phyloP scores from a whole-genome alignment of 2,113 vertebrate species.

The Limnothrissa miodon region DNA sequence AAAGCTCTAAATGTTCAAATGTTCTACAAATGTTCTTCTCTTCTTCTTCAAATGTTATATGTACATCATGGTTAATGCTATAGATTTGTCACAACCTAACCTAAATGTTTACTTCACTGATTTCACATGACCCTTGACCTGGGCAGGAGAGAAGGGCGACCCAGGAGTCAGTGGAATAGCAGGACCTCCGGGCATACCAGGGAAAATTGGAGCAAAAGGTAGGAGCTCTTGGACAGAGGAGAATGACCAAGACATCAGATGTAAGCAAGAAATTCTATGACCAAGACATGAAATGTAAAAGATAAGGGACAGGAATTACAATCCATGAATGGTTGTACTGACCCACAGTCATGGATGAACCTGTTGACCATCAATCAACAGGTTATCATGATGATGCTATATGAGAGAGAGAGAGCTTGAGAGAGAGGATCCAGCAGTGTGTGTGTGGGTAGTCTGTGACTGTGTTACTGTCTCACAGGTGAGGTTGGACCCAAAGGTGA shows the following conservation, averaged over 20 bases:
- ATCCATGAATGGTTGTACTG: not conserved
- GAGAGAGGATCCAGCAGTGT: too few relatives aligned
- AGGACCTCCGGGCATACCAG: constrained; percentile 81
- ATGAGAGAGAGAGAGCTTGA: too few relatives aligned
- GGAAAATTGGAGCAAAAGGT: constrained; percentile 90
- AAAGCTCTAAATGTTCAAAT: too few relatives aligned
- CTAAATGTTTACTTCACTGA: not conserved
- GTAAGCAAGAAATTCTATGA: not conserved
- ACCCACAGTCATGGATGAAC: not conserved
- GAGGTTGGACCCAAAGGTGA: constrained; percentile 83
- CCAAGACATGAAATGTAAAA: not conserved
- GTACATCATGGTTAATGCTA: too few relatives aligned
- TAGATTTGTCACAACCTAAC: not conserved
- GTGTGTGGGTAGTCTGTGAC: not conserved
- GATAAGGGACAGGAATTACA: not conserved
- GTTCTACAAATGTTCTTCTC: too few relatives aligned
- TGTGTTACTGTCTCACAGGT: constrained; percentile 64
- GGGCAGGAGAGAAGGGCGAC: constrained; percentile 86
- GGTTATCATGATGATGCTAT: not conserved
- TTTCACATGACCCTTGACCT: not conserved
- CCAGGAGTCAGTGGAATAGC: constrained; percentile 77
- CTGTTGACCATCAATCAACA: not conserved
- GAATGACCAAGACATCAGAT: not conserved
- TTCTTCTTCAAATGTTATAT: too few relatives aligned
- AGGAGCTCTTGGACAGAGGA: not conserved